A percentile compares a stretch with the other conserved stretches of the same genome.
Conservation (phyloP, 2,797 vertebrate species). For the Enteromius radiatus region DNA sequence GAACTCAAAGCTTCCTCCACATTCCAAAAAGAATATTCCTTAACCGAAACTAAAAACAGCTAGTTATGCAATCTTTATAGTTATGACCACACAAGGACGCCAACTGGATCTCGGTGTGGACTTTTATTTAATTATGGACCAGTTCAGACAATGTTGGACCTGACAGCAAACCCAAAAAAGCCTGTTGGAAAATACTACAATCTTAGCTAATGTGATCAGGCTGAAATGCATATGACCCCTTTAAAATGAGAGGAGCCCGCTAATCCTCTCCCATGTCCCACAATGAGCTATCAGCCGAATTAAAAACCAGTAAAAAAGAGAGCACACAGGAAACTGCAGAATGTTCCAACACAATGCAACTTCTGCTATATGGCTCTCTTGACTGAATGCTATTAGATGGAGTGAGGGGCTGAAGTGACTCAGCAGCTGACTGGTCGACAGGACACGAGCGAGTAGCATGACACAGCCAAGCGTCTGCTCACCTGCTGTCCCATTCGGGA, state of each 20-base stretch:
- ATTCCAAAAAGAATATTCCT: background rate
- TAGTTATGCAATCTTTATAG: background rate
- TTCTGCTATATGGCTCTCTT: conserved; percentile 66
- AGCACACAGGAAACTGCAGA: conserved; percentile 76
- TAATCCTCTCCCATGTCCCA: conserved; percentile 50
- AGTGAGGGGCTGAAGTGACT: conserved; percentile 75
- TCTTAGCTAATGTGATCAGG: background rate
- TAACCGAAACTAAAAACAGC: background rate
- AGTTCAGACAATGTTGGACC: background rate
- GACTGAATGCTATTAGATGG: conserved; percentile 72
- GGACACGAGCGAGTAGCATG: conserved; percentile 75
- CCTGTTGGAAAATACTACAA: background rate
- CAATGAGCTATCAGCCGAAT: conserved; percentile 48
- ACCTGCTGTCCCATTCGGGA: conserved; percentile 87
- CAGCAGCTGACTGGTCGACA: conserved; percentile 73
- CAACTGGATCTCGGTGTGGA: background rate
- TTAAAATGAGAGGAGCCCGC: conserved; percentile 62
- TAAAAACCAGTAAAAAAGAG: conserved; percentile 59
- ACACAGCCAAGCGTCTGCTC: conserved; percentile 82
- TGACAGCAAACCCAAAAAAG: background rate
- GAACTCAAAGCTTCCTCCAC: background rate
- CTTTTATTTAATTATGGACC: background rate
- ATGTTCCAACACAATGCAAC: conserved; percentile 70
- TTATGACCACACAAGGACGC: background rate
- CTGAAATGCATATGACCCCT: conserved; percentile 38